Evolutionary conservation across 2,113 vertebrate species (phyloP), one percentile per base, ranked within the genome.

Genomic region (Paralichthys olivaceus): DNA sequence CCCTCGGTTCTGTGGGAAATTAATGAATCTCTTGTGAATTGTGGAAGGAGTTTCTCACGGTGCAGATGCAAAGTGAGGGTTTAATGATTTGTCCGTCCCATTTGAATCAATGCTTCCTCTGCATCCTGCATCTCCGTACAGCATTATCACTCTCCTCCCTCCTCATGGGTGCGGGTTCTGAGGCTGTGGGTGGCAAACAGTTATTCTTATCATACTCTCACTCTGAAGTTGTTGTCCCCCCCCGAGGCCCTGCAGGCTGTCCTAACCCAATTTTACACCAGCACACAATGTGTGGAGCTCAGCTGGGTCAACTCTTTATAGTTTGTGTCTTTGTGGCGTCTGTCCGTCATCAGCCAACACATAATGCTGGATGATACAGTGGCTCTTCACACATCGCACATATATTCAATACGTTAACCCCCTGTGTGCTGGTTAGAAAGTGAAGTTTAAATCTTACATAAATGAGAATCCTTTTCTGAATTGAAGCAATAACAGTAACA

Each of bases 1-100:
- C 71, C 32, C 65, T 67, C 17, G 2, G 56, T 75, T 72, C 45
- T 57, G 75, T 58, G 47, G 54, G 61, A 65, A 83, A 81, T 73
- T 26, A 85, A 82, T 88, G 75, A 88, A 85, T 68, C 88, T 85
- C 73, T 75, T 77, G 68, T 53, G 78, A 85, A 80, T 75, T 61
- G 84, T 55, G 69, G 59, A 72, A 80, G 8, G 62, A 55, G 59
- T 79, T 69, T 80, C 68, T 85, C 55, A 14, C 47, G 55, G 67
- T 69, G 74, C 54, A 75, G 65, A 77, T 28, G 57, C 74, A 45
- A 75, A 74, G 78, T 66, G 65, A 13, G 54, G 64, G 40, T 78
- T 69, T 74, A 85, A 80, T 75, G 86, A 85, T 90, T 85, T 69
- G 77, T 82, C 57, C 63, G 63, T 72, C 26, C 45, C 26, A 57